These are phyloP conservation scores for Urophycis tenuis DNA, from an alignment of 2,797 vertebrate genomes.

Conservation along the genomic window DNA sequence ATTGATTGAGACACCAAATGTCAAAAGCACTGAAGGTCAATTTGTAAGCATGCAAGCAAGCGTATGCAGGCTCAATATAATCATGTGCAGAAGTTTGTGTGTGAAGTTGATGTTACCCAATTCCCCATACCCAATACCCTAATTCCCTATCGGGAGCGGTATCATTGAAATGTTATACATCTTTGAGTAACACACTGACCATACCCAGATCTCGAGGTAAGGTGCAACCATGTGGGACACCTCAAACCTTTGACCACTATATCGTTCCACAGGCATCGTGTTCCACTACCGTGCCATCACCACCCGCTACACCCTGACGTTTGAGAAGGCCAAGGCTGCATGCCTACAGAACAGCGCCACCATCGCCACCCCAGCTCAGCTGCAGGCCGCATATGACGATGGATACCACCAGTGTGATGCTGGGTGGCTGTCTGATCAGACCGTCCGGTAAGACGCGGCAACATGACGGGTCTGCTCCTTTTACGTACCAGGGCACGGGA, in stretches of 20 bases:
- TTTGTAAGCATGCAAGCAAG: not conserved
- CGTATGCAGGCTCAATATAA: not conserved
- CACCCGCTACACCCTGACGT: constrained; percentile 89
- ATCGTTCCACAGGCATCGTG: constrained; percentile 75
- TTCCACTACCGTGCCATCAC: constrained; percentile 97
- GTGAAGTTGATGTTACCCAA: not conserved
- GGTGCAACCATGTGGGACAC: not conserved
- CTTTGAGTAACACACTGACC: not conserved
- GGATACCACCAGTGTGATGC: constrained; percentile 97
- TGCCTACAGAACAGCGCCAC: constrained; percentile 88
- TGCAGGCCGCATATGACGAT: constrained; percentile 93
- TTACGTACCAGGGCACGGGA: not conserved
- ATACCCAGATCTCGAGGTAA: not conserved
- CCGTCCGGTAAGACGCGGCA: constrained; percentile 78
- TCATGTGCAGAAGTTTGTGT: not conserved
- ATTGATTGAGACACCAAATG: not conserved
- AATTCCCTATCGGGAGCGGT: not conserved
- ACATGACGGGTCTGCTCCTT: not conserved
- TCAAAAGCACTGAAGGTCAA: not conserved
- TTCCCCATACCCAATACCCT: no score
- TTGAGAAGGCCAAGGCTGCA: constrained; percentile 86
- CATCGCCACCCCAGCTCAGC: constrained; percentile 88
- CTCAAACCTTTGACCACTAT: not conserved
- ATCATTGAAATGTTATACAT: not conserved
- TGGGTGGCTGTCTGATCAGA: constrained; percentile 96